These are phyloP conservation scores for Apis florea DNA, from an alignment of 1,140 invertebrate species.

Conservation along the genomic window DNA sequence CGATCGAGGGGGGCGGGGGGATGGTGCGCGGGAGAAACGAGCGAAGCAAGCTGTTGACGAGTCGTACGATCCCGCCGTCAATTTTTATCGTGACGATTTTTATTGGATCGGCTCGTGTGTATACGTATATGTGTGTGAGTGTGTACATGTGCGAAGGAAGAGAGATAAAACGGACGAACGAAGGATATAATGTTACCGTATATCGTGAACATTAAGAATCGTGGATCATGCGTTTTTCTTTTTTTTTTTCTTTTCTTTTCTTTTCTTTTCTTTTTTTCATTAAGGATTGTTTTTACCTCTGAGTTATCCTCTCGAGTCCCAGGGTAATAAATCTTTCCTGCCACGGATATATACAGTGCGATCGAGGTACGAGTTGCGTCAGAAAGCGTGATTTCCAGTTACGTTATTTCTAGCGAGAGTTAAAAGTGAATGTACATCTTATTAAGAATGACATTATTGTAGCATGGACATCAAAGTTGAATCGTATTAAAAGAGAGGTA, in stretches of 20 bases:
- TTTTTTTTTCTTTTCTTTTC: no score
- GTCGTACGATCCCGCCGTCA: slow-evolving; percentile 42
- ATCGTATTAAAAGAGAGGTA: no score
- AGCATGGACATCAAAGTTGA: no score
- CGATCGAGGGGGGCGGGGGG: slow-evolving; percentile 42
- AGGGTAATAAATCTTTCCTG: neutral
- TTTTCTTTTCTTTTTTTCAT: no score
- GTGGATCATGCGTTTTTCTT: slow-evolving; percentile 5
- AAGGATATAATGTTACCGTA: neutral
- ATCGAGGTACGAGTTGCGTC: neutral
- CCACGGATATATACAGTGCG: neutral
- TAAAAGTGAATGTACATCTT: no score
- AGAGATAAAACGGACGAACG: slow-evolving; percentile 1
- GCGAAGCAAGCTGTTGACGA: neutral
- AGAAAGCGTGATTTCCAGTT: neutral
- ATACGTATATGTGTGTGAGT: no score
- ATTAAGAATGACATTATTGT: no score
- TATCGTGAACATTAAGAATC: neutral
- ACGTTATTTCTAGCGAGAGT: neutral
- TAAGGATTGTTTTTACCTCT: slow-evolving; percentile 5
- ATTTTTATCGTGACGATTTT: slow-evolving; percentile 41
- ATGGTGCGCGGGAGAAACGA: slow-evolving; percentile 14
- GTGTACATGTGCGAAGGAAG: no score
- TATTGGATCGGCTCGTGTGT: slow-evolving; percentile 37
- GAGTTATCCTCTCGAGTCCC: slow-evolving; percentile 20